These are phyloP conservation scores for Heptranchias perlo DNA, from an alignment of 2,113 vertebrate genomes.

Conservation along the genomic window DNA sequence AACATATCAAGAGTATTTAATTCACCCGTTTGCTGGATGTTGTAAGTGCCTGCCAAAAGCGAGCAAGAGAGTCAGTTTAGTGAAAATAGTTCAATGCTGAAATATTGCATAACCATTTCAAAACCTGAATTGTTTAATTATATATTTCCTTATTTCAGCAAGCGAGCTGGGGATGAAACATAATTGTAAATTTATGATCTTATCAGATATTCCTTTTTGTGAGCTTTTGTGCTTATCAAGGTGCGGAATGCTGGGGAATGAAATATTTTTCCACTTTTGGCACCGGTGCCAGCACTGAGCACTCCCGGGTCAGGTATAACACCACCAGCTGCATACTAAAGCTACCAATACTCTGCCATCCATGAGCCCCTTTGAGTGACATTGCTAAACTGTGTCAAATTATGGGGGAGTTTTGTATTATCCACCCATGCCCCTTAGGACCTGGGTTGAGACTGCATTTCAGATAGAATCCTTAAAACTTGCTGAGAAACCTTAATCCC, in stretches of 20 bases:
- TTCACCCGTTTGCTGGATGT: background rate
- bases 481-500: background rate
- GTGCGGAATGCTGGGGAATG: background rate
- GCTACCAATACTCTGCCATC: background rate
- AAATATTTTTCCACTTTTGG: background rate
- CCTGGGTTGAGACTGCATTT: background rate
- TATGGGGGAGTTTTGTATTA: background rate
- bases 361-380: background rate
- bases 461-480: background rate
- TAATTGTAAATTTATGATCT: background rate
- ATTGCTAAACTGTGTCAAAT: background rate
- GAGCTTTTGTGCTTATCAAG: background rate
- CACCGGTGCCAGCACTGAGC: background rate
- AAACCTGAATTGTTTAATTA: background rate
- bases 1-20: background rate
- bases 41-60: background rate
- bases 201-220: background rate
- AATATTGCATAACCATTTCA: background rate
- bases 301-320: background rate
- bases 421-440: background rate
- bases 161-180: background rate
- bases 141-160: background rate
- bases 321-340: background rate
- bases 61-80: background rate
- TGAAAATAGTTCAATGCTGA: background rate